These are phyloP conservation scores for Cyanoliseus patagonus DNA, from an alignment of 2,113 vertebrate genomes.

Conservation along the genomic window DNA sequence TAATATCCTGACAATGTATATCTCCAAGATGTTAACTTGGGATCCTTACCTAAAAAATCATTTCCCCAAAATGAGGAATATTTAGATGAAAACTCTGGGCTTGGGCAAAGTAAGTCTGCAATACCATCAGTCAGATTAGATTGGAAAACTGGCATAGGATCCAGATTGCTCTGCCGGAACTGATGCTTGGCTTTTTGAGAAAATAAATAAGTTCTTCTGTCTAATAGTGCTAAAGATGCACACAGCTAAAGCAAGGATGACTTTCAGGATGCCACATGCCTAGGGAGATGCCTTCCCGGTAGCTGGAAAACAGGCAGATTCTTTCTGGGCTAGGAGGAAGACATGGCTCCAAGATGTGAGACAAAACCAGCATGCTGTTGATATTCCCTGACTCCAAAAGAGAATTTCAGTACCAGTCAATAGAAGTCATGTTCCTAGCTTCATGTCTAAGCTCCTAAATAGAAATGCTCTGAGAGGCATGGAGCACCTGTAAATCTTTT, in stretches of 20 bases:
- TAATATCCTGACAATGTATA: background rate
- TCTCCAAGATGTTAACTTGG: background rate
- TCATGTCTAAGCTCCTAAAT: background rate
- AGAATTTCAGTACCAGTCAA: background rate
- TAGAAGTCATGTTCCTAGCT: background rate
- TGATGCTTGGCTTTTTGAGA: background rate
- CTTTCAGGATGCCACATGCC: rapidly evolving
- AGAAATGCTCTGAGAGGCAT: rapidly evolving
- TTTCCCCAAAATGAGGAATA: background rate
- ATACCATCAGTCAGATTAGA: background rate
- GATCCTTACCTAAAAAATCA: background rate
- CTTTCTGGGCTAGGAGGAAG: background rate
- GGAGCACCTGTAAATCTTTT: background rate
- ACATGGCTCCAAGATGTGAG: background rate
- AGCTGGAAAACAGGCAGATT: background rate
- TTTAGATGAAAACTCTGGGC: background rate
- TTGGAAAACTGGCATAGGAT: background rate
- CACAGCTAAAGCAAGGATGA: background rate
- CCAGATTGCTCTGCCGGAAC: background rate
- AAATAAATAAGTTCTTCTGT: background rate
- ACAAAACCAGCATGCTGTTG: background rate
- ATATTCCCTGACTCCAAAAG: background rate
- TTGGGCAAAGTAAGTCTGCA: background rate
- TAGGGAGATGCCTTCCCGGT: background rate
- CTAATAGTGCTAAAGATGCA: background rate